Conservation (phyloP, 2,797 vertebrate species). For the Acanthis flammea region DNA sequence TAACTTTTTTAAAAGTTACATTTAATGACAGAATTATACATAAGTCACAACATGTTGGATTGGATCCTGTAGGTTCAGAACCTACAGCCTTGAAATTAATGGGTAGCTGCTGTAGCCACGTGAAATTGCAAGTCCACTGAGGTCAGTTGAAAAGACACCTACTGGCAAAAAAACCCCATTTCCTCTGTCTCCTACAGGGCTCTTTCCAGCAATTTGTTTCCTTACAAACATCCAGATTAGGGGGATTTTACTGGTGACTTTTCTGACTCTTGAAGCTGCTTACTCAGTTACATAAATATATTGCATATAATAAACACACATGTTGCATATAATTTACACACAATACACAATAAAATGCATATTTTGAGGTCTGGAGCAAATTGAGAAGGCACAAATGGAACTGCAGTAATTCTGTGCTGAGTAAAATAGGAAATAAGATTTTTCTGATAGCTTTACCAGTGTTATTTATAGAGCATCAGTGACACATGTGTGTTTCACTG, state of each 20-base stretch:
- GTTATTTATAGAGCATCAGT: neutral
- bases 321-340: neutral
- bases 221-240: neutral
- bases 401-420: neutral
- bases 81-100: neutral
- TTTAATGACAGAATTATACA: neutral
- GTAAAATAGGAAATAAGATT: neutral
- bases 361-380: neutral
- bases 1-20: neutral
- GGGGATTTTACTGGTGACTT: neutral
- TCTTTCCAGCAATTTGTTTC: neutral
- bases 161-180: neutral
- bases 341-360: accelerated
- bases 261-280: neutral
- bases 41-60: neutral
- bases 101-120: neutral
- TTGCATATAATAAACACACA: neutral
- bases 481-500: neutral
- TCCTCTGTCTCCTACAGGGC: neutral
- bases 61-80: neutral
- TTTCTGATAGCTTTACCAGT: neutral
- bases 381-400: neutral
- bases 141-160: neutral
- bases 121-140: neutral
- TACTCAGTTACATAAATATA: neutral